These are phyloP conservation scores for Lutjanus argentimaculatus DNA, from an alignment of 2,797 vertebrate species.

Conservation along the genomic window DNA sequence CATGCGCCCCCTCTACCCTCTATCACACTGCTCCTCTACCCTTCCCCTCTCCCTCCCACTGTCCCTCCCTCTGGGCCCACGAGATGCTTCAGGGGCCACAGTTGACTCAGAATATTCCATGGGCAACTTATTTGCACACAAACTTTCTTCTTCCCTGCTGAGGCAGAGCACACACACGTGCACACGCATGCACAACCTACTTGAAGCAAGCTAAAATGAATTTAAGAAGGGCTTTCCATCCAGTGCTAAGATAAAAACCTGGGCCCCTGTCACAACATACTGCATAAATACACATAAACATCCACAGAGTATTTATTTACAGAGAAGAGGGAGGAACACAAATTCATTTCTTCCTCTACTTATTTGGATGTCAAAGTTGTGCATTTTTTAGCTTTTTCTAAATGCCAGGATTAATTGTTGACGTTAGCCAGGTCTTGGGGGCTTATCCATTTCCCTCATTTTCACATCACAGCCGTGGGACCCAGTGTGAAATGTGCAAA, in stretches of 20 bases:
- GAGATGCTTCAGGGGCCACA: slow-evolving; percentile 72
- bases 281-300: slow-evolving; percentile 58
- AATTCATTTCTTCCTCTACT: slow-evolving; percentile 42
- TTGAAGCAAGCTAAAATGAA: slow-evolving; percentile 65
- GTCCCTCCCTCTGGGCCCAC: slow-evolving; percentile 61
- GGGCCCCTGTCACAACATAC: slow-evolving; percentile 56
- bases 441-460: slow-evolving; percentile 84
- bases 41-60: slow-evolving; percentile 49
- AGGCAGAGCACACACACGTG: slow-evolving; percentile 29
- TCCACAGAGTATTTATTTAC: slow-evolving; percentile 59
- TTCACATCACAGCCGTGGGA: slow-evolving; percentile 83
- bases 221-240: slow-evolving; percentile 60
- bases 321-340: slow-evolving; percentile 30
- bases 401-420: slow-evolving; percentile 83
- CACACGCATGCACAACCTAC: slow-evolving; percentile 24
- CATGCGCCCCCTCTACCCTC: slow-evolving; percentile 50
- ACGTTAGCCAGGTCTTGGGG: slow-evolving; percentile 74
- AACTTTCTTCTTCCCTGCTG: slow-evolving; percentile 66
- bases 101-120: slow-evolving; percentile 82
- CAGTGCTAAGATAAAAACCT: slow-evolving; percentile 56
- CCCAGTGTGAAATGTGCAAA: slow-evolving; percentile 82
- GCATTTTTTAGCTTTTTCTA: slow-evolving; percentile 64
- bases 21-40: slow-evolving; percentile 58
- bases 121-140: slow-evolving; percentile 71
- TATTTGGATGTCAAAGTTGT: slow-evolving; percentile 72